Evolutionary conservation across 2,113 vertebrate species (phyloP).

Genomic region (Sinocyclocheilus rhinocerous): DNA sequence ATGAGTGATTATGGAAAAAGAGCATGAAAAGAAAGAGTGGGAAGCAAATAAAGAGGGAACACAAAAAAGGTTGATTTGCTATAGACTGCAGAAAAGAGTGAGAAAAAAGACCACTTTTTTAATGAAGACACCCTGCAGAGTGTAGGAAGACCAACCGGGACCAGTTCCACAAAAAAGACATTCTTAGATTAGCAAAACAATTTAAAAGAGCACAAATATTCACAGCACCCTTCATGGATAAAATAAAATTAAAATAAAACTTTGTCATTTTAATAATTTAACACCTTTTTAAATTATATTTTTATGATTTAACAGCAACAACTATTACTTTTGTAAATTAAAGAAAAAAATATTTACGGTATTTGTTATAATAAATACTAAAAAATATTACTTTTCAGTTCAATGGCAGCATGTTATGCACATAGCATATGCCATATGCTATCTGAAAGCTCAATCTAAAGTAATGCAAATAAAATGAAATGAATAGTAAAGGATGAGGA

Average conservation of each 20-base stretch:
- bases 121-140: slow-evolving; percentile 14
- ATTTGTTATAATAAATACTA: neutral
- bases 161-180: neutral
- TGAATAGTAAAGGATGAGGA: neutral
- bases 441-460: slow-evolving; percentile 26
- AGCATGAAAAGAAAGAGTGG: neutral
- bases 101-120: neutral
- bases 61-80: neutral
- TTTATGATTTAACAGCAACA: neutral
- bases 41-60: neutral
- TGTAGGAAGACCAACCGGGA: neutral
- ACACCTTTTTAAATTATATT: neutral
- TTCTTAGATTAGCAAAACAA: neutral
- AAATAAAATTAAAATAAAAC: neutral
- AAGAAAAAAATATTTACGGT: neutral
- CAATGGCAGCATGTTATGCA: neutral
- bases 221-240: neutral
- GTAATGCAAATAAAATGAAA: slow-evolving; percentile 40
- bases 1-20: neutral
- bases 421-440: slow-evolving; percentile 37
- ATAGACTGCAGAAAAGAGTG: neutral
- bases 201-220: neutral
- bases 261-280: neutral
- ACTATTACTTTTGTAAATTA: neutral
- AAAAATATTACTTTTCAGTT: neutral